Evolutionary conservation across 1,140 invertebrate genomes (phyloP), one percentile per base, ranked within the genome.

Genomic region (Drosophila navojoa): DNA sequence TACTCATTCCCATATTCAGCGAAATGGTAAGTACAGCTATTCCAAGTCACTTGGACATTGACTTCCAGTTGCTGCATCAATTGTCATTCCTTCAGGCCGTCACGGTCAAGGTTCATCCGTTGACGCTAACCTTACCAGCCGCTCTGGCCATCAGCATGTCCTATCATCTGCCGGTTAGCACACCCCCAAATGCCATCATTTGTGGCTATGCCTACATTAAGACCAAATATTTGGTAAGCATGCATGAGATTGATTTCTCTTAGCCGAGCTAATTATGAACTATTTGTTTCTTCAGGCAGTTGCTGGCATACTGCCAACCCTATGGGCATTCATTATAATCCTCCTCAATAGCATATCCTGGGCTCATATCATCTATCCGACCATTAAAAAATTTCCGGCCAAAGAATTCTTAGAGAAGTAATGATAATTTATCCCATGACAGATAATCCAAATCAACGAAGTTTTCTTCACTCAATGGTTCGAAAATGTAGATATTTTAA

Each of bases 121-220:
- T 98, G 45, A 96, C 95, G 86, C 93, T 98, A 79, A 97, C 98
- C 94, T 92, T 98, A 59, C 97, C 98, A 0, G 94, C 96, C 0
- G 93, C 96, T 0, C 91, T 96, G 44, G 95, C 94, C 4, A 96
- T 95, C 79, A 97, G 96, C 2, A 97, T 94, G 91, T 94, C 95
- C 0, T 96, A 95, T 90, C 93, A 92, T 44, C 69, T 93, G 61
- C 96, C 96, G 1, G 95, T 97, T 0, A 92, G 93, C 42, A 96
- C 95, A 0, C 97, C 98, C 7, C 97, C 98, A 6, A 99, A 99
- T 93, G 98, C 98, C 0, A 98, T 99, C 58, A 97, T 97, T 1
- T 96, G 96, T 40, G 95, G 95, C 0, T 95, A 95, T 27, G 95
- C 94, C 0, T 94, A 40, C 1, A 50, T 86, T 9, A 86, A 86